These are phyloP conservation scores for Calliphora vicina DNA, from an alignment of 1,140 invertebrate genomes.

Conservation along the genomic window DNA sequence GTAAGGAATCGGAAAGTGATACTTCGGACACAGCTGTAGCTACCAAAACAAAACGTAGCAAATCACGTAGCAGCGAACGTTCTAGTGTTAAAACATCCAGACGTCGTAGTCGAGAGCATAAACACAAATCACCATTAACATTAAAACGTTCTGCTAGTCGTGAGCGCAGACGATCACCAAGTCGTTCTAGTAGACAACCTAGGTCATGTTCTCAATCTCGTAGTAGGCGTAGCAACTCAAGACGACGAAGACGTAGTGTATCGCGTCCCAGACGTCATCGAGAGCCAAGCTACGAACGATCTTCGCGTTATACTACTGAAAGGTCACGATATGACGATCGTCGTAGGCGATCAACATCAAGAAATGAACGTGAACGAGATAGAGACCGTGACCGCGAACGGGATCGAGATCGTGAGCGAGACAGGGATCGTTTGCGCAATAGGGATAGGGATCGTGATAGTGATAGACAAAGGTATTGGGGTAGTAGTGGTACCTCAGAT, in stretches of 20 bases:
- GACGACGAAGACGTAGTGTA: slow-evolving; percentile 36
- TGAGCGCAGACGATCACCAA: slow-evolving; percentile 20
- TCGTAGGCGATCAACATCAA: slow-evolving; percentile 6
- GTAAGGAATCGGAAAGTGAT: slow-evolving; percentile 54
- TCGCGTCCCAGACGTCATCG: slow-evolving; percentile 31
- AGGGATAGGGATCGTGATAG: slow-evolving; percentile 20
- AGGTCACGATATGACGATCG: slow-evolving; percentile 35
- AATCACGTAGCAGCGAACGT: slow-evolving; percentile 45
- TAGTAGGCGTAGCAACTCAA: slow-evolving; percentile 36
- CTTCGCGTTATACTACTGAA: slow-evolving; percentile 29
- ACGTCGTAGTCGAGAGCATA: slow-evolving; percentile 46
- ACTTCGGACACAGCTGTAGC: slow-evolving; percentile 42
- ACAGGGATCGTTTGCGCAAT: slow-evolving; percentile 14
- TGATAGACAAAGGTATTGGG: slow-evolving; percentile 28
- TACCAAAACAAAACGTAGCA: slow-evolving; percentile 43
- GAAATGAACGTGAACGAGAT: slow-evolving; percentile 38
- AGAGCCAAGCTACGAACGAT: slow-evolving; percentile 32
- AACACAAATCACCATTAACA: slow-evolving; percentile 38
- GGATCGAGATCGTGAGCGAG: slow-evolving; percentile 22
- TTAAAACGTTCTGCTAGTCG: slow-evolving; percentile 37
- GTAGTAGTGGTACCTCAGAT: background rate
- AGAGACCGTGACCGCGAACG: slow-evolving; percentile 29
- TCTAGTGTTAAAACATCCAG: slow-evolving; percentile 38
- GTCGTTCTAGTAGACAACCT: slow-evolving; percentile 6
- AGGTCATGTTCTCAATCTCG: slow-evolving; percentile 39